Evolutionary conservation across 2,888 invertebrate genomes (phyloP).

Genomic region (Drosophila prostipennis): DNA sequence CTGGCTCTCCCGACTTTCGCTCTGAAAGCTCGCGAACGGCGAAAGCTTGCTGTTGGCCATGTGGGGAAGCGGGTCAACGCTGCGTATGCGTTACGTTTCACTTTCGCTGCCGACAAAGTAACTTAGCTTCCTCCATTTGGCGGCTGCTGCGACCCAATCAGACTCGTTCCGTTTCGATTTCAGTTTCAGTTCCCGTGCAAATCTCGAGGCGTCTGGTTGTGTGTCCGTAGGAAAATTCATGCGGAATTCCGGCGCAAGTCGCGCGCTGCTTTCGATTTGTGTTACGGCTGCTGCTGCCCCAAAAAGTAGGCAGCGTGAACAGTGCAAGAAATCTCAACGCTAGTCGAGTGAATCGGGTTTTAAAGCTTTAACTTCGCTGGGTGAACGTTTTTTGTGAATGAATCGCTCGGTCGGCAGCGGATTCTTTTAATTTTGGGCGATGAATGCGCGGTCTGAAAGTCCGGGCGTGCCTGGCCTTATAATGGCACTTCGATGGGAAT

Average conservation of each 20-base stretch:
- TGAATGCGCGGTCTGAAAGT: conserved; percentile 40
- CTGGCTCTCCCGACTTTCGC: conserved; percentile 27
- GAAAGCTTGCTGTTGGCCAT: conserved; percentile 48
- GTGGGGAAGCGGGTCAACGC: conserved; percentile 60
- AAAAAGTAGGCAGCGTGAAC: conserved; percentile 65
- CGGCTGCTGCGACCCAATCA: conserved; percentile 57
- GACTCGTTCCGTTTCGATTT: conserved; percentile 61
- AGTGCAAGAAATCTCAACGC: conserved; percentile 57
- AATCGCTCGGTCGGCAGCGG: conserved; percentile 39
- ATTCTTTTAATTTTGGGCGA: conserved; percentile 15
- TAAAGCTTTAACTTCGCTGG: conserved; percentile 51
- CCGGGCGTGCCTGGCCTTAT: conserved; percentile 54
- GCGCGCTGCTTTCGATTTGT: conserved; percentile 51
- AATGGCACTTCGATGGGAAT: conserved; percentile 31
- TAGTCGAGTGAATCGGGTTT: conserved; percentile 45
- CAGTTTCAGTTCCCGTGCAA: conserved; percentile 77
- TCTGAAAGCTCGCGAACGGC: conserved; percentile 49
- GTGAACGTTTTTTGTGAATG: conserved; percentile 71
- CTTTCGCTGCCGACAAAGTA: conserved; percentile 66
- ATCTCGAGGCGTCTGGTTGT: conserved; percentile 71
- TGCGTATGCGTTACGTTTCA: conserved; percentile 75
- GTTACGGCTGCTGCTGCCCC: conserved; percentile 48
- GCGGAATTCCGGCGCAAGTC: conserved; percentile 33
- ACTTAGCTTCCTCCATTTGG: conserved; percentile 27
- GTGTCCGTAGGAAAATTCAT: conserved; percentile 34